phyloP scores from a whole-genome alignment of 30 jellyfish, hydroid and myxozoan species.

The Hydractinia symbiolongicarpus region DNA sequence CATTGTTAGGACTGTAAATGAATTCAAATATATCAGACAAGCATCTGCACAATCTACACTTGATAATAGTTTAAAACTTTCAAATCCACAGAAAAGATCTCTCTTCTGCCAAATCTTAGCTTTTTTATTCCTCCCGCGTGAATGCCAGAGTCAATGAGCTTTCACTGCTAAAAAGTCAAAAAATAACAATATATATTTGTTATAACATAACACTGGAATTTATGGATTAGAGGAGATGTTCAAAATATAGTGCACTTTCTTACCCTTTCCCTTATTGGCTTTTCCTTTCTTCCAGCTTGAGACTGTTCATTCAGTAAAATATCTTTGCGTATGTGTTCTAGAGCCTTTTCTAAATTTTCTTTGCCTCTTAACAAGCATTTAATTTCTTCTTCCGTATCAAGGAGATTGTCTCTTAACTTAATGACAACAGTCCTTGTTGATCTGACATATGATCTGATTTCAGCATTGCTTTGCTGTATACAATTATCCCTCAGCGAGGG shows the following conservation, averaged over 20 bases:
- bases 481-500: conserved; percentile 82
- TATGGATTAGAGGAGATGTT: neutral
- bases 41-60: too few relatives aligned
- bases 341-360: conserved; percentile 75
- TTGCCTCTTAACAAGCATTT: conserved; percentile 61
- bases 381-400: conserved; percentile 77
- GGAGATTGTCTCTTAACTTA: conserved; percentile 61
- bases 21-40: too few relatives aligned
- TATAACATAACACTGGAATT: too few relatives aligned
- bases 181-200: too few relatives aligned
- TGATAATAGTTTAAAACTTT: too few relatives aligned
- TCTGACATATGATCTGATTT: conserved; percentile 63
- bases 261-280: conserved; percentile 82
- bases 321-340: conserved; percentile 76
- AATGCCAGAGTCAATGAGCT: too few relatives aligned
- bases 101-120: too few relatives aligned
- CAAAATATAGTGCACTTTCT: neutral
- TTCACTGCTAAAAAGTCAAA: too few relatives aligned
- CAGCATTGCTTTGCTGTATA: conserved; percentile 75
- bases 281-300: conserved; percentile 45
- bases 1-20: too few relatives aligned
- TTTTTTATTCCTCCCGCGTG: too few relatives aligned
- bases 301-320: conserved; percentile 53
- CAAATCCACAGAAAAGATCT: too few relatives aligned
- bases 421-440: conserved; percentile 63